Evolutionary conservation across 2,113 vertebrate species (phyloP), one percentile per base, ranked within the genome.

Genomic region (Heloderma charlesbogerti): DNA sequence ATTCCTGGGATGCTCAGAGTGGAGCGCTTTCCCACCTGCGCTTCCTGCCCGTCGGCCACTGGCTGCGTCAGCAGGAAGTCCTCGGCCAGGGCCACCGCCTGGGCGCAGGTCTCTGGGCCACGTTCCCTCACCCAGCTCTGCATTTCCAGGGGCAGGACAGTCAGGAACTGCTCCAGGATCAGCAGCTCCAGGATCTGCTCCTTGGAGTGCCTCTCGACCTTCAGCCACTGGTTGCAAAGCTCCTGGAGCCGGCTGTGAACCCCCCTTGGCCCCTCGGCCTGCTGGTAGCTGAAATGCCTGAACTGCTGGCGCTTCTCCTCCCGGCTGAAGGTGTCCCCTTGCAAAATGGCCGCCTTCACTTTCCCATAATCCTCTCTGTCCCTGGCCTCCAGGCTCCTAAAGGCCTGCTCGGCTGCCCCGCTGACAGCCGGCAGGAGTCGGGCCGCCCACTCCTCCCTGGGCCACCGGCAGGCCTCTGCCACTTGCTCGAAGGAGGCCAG

Each of bases 351-450:
- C 18, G 80, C 80, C 80, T 82, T 82, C 51, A 82, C 79, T 22
- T 18, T 82, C 79, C 79, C 79, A 57, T 82, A 82, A 82, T 82
- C 79, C 79, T n/a, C 80, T 57, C 51, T 57, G 51, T 82, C 80
- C n/a, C 31, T 18, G 80, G 51, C 6, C 6, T 82, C 80, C 31
- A 82, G 80, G 15, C 80, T 82, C 13, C 34, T 20, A 10, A 82
- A 82, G 51, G 51, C 51, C 18, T 22, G 51, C 31, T 82, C 18
- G 3, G 51, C 80, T n/a, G n/a, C 80, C 16, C 31, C 7, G 5
- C 80, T 51, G 34, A 82, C 31, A 16, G 80, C 51, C 0, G 80
- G 51, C 80, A 37, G 31, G 6, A 82, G 80, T 2, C 51, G 16
- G 80, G 80, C 51, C 25, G 9, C 75, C 75, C 75, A 63, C 60